Evolutionary conservation across 1,140 invertebrate genomes (phyloP), one percentile per base, ranked within the genome.

Genomic region (Aricia agestis): DNA sequence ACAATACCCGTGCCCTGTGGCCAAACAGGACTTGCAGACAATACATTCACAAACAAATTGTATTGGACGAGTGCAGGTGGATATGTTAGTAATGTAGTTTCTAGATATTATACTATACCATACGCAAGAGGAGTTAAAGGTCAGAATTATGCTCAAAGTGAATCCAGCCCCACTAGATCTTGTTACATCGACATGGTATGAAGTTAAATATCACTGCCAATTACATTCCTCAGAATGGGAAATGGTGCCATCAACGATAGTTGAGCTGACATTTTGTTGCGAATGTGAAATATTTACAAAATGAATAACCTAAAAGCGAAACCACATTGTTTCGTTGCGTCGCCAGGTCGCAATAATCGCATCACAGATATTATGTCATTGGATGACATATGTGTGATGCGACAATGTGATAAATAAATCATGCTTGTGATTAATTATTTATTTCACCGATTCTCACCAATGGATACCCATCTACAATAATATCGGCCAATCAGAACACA

Each of bases 111-210:
- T 86, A 85, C 80, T 84, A 81, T 73, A 41, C 74, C 71, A 70
- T 76, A 65, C 71, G 72, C 70, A 31, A 19, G 74, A 57, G 63
- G 59, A 76, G 80, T 71, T 61, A 57, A 67, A 71, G 72, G 79
- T 83, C 83, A 85, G 72, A 79, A 82, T 84, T 87, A 80, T 87
- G 85, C 79, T 88, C 86, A 87, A 86, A 87, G 85, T 90, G 85
- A 79, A 70, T 68, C 76, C 74, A 73, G 72, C 19, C 69, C 61
- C 17, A 76, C 72, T 45, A 77, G 75, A 42, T 80, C 76, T 68
- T 78, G 82, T 79, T 76, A 79, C 71, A 72, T 82, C 66, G 78
- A 80, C 71, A 81, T 84, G 68, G 69, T 83, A 66, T 88, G 84
- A 81, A 45, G 70, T 78, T 80, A 76, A 72, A 68, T 72, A 83